Percentiles rank a stretch among this genome's conserved stretches.
Conservation (phyloP, 1,140 invertebrate genomes). For the Dendroctonus ponderosae region DNA sequence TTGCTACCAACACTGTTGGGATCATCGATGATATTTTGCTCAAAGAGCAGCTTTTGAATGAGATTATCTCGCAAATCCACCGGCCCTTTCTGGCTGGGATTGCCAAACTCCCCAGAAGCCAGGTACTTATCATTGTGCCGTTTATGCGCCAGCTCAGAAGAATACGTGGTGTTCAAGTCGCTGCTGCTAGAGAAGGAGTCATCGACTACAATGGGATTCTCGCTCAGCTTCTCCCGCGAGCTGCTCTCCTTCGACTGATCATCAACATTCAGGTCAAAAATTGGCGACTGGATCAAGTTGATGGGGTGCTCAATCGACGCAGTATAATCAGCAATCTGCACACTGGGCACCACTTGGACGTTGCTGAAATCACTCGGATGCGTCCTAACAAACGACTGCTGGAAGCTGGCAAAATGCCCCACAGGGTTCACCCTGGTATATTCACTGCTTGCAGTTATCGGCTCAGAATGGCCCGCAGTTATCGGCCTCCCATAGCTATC, state of each 20-base stretch:
- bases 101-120: constrained; percentile 3
- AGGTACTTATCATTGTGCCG: constrained; percentile 34
- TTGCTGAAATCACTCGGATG: constrained; percentile 28
- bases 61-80: constrained; percentile 9
- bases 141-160: constrained; percentile 17
- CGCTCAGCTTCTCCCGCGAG: constrained; percentile 32
- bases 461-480: constrained; percentile 27
- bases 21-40: constrained; percentile 28
- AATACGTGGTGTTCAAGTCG: constrained; percentile 33
- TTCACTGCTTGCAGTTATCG: constrained; percentile 35
- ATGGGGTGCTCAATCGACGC: constrained; percentile 66
- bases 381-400: too few species aligned
- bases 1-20: not conserved
- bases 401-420: too few species aligned
- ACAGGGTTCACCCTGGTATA: constrained; percentile 7
- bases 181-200: constrained; percentile 42
- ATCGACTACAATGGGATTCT: constrained; percentile 49
- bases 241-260: constrained; percentile 16
- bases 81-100: not conserved
- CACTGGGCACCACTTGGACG: constrained; percentile 59
- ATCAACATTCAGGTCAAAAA: constrained; percentile 57
- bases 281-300: constrained; percentile 61
- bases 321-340: constrained; percentile 61
- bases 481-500: constrained; percentile 31
- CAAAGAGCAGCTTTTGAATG: constrained; percentile 35